Evolutionary conservation across 2,888 invertebrate species (phyloP).

Genomic region (Andrena praecox): DNA sequence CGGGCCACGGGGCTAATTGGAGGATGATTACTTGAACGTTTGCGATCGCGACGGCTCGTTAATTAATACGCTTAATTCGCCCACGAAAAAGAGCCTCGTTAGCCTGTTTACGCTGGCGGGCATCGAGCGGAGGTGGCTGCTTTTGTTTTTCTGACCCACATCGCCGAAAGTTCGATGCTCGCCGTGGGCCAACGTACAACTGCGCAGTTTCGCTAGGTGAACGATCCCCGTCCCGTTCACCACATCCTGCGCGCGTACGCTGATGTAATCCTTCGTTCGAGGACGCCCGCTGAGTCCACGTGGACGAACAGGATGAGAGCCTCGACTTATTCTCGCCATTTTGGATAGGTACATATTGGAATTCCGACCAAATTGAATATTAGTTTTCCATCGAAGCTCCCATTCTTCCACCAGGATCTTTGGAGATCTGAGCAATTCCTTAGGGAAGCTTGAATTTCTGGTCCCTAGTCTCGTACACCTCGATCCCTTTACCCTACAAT

Average conservation of each 20-base stretch:
- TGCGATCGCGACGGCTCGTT: not conserved
- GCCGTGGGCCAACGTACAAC: constrained; percentile 42
- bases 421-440: too few relatives aligned
- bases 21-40: not conserved
- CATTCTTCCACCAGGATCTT: not conserved
- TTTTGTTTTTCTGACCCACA: constrained; percentile 82
- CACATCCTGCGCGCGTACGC: constrained; percentile 49
- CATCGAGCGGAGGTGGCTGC: not conserved
- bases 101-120: constrained; percentile 7
- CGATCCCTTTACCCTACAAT: not conserved
- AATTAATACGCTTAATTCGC: constrained; percentile 25
- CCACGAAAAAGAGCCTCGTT: constrained; percentile 10
- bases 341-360: not conserved
- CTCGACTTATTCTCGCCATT: not conserved
- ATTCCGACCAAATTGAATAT: not conserved
- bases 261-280: constrained; percentile 42
- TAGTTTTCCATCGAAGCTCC: not conserved
- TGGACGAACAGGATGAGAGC: not conserved
- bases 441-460: not conserved
- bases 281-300: constrained; percentile 26
- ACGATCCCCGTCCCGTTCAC: constrained; percentile 51
- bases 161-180: constrained; percentile 82
- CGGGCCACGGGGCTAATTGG: not conserved
- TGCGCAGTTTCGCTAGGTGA: constrained; percentile 65
- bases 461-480: not conserved